Conservation (phyloP, 2,113 vertebrate species). For the Phasianus colchicus region DNA sequence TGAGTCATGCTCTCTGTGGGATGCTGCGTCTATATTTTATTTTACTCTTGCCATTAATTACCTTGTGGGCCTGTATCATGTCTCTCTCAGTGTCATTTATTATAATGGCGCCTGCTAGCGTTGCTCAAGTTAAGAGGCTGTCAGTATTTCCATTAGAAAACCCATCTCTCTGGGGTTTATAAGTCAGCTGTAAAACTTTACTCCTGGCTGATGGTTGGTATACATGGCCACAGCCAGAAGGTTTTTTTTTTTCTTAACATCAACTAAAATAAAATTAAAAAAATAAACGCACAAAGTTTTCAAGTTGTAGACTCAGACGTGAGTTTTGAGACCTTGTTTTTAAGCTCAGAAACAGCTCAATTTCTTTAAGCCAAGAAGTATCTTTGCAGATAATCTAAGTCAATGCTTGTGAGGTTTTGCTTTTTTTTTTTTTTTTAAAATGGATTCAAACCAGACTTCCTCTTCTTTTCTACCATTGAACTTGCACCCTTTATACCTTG, state of each 20-base stretch:
- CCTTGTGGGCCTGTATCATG: slow-evolving; percentile 76
- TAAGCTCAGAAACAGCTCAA: background rate
- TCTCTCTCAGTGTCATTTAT: slow-evolving; percentile 76
- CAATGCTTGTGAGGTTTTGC: background rate
- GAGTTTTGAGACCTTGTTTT: background rate
- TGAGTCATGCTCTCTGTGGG: slow-evolving; percentile 78
- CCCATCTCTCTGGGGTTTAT: slow-evolving; percentile 68
- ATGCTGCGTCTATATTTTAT: slow-evolving; percentile 76
- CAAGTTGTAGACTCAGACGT: background rate
- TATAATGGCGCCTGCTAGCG: slow-evolving; percentile 66
- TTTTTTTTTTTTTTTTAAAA: background rate
- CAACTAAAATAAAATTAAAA: background rate
- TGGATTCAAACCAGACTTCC: background rate
- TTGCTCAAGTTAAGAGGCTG: slow-evolving; percentile 69
- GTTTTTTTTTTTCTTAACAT: background rate
- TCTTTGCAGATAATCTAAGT: background rate
- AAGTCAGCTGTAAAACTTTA: slow-evolving; percentile 71
- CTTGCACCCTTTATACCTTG: background rate
- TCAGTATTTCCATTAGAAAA: slow-evolving; percentile 81
- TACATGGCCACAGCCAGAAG: slow-evolving; percentile 45
- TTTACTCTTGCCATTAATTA: slow-evolving; percentile 80
- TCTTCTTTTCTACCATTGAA: background rate
- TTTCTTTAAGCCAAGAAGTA: background rate
- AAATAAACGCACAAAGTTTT: background rate
- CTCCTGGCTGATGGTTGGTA: slow-evolving; percentile 53